These are phyloP conservation scores for Hydrolagus colliei DNA, from an alignment of 2,797 vertebrate species.

Conservation along the genomic window DNA sequence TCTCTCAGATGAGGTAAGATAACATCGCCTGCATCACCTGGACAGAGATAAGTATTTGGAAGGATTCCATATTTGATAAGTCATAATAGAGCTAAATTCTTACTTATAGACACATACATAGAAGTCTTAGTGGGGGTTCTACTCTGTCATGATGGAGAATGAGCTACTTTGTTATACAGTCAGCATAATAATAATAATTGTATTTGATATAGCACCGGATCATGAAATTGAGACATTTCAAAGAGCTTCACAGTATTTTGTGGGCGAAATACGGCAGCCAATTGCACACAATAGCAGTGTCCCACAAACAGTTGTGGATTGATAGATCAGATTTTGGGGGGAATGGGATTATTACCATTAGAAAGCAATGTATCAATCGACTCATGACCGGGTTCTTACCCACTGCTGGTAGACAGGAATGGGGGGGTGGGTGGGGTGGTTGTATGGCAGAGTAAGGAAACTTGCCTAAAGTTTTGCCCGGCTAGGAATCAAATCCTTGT, in stretches of 20 bases:
- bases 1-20: conserved; percentile 53
- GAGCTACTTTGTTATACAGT: no score
- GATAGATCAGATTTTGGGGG: no score
- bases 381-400: no score
- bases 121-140: not conserved
- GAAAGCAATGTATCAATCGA: no score
- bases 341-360: no score
- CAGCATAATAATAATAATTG: no score
- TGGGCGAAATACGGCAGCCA: no score
- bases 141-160: not conserved
- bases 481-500: not conserved
- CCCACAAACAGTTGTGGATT: no score
- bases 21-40: not conserved
- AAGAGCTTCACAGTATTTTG: no score
- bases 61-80: not conserved
- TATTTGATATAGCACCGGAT: no score
- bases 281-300: no score
- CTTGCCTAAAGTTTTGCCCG: not conserved
- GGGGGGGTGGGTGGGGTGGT: not conserved
- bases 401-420: not conserved
- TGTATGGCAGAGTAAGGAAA: not conserved
- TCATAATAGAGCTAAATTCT: not conserved
- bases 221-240: no score
- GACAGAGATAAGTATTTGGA: not conserved
- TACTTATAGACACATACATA: not conserved